Conservation (phyloP, 2,797 vertebrate genomes). For the Pantherophis alleghaniensis region DNA sequence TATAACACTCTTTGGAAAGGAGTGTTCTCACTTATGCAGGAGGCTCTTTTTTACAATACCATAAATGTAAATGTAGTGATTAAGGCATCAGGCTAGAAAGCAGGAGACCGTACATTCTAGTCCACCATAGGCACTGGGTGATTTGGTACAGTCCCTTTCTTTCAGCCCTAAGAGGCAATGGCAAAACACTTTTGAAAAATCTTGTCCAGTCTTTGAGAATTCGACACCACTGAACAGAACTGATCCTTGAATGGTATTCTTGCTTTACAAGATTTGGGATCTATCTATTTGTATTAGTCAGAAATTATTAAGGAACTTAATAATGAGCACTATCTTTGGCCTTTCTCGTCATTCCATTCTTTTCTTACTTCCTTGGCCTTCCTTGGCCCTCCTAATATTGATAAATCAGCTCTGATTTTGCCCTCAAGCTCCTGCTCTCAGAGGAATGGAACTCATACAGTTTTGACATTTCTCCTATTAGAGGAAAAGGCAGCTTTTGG, state of each 20-base stretch:
- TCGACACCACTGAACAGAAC: too few species aligned
- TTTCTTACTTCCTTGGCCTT: neutral
- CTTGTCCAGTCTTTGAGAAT: neutral
- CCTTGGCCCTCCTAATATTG: neutral
- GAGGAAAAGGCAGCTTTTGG: neutral
- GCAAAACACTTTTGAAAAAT: neutral
- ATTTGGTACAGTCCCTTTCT: neutral
- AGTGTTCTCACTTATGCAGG: neutral
- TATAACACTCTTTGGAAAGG: neutral
- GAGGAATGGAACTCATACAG: neutral
- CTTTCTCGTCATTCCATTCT: neutral
- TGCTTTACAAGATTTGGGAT: neutral
- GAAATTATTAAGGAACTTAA: neutral
- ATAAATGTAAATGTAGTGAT: neutral
- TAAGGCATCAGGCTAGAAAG: neutral
- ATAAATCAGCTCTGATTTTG: neutral
- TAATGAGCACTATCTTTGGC: neutral
- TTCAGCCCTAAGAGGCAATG: neutral
- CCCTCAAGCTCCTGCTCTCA: neutral
- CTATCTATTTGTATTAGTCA: neutral
- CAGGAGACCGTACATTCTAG: neutral
- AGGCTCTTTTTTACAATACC: neutral
- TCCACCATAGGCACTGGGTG: neutral
- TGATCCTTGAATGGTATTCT: neutral
- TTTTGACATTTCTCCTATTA: neutral